These are phyloP conservation scores for Lacanobia wlatinum DNA, from an alignment of 2,888 invertebrate genomes.

Conservation along the genomic window DNA sequence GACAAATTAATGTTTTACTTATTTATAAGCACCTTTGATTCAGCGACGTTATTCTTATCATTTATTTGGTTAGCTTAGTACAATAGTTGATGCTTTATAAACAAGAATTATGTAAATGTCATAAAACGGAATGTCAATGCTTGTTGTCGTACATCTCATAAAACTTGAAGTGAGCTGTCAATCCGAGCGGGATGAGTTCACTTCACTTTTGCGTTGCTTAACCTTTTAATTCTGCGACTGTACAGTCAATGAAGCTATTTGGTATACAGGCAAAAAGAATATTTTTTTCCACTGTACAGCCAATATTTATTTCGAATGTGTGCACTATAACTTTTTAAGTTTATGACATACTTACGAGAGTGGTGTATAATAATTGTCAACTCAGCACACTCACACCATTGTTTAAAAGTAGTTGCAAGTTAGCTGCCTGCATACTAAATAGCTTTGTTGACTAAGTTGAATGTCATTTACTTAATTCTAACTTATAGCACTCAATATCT, in stretches of 20 bases:
- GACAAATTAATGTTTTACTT: conserved; percentile 62
- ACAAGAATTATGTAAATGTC: conserved; percentile 30
- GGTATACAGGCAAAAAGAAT: no score
- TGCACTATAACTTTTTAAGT: no score
- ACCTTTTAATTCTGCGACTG: not conserved
- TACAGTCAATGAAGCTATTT: no score
- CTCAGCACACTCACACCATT: no score
- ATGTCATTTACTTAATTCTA: conserved; percentile 37
- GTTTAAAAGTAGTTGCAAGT: no score
- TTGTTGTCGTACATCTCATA: conserved; percentile 1
- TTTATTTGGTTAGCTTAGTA: conserved; percentile 60
- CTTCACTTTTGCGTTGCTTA: not conserved
- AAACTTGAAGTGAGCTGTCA: not conserved
- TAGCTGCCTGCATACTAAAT: no score
- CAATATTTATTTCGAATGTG: no score
- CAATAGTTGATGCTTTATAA: conserved; percentile 24
- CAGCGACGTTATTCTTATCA: conserved; percentile 77
- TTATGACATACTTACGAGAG: no score
- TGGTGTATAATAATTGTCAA: no score
- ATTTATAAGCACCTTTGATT: conserved; percentile 85
- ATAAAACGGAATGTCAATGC: conserved; percentile 28
- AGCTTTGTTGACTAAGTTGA: no score
- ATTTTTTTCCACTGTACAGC: no score
- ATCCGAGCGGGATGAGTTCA: not conserved
- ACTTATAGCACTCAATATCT: not conserved